Evolutionary conservation across 2,113 vertebrate genomes (phyloP).

Genomic region (Sprattus sprattus): DNA sequence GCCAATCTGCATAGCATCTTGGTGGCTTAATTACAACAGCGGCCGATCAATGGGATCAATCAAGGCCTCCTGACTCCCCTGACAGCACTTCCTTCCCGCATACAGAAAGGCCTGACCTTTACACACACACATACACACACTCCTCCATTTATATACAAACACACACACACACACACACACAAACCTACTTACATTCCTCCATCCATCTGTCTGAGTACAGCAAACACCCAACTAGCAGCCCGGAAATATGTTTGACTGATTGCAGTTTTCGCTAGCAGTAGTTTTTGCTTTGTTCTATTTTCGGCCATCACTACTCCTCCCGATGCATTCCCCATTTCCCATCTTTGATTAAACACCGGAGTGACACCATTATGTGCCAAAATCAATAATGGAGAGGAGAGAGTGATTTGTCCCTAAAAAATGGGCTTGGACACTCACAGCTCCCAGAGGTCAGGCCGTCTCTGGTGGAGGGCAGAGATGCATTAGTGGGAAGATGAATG

Average conservation of each 20-base stretch:
- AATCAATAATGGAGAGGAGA: background rate
- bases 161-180: slow-evolving; percentile 14
- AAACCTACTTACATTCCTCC: slow-evolving; percentile 7
- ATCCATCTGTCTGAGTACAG: background rate
- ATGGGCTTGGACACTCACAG: background rate
- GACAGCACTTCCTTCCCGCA: background rate
- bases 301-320: background rate
- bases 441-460: slow-evolving; percentile 13
- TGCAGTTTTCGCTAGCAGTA: slow-evolving; percentile 14
- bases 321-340: background rate
- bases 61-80: background rate
- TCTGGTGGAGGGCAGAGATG: slow-evolving; percentile 28
- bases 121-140: slow-evolving; percentile 9
- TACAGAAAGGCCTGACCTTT: slow-evolving; percentile 8
- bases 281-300: background rate
- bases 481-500: slow-evolving; percentile 34
- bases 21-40: slow-evolving; percentile 27
- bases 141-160: background rate
- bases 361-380: background rate
- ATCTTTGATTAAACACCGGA: background rate
- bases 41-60: slow-evolving; percentile 26
- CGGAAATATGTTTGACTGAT: slow-evolving; percentile 24
- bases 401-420: slow-evolving; percentile 6
- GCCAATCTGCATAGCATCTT: slow-evolving; percentile 25
- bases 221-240: background rate